Base-by-base conservation (phyloP, 2,797 vertebrate species). In the Prunella strophiata region DNA sequence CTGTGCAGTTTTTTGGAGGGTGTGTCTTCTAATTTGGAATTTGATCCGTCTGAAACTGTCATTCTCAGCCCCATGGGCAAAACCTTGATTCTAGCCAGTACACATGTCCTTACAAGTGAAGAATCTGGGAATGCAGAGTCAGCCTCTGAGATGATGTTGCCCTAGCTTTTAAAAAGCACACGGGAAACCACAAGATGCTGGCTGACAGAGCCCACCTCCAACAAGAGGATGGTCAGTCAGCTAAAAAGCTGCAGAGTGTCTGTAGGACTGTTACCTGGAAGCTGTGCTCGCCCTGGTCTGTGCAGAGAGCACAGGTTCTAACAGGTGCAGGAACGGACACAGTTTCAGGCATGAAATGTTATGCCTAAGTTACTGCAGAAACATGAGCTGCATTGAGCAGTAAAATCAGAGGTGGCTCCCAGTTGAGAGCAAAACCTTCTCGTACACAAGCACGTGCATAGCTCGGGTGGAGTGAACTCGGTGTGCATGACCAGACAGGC, bases 361-460 rank as follows among this genome's bases (percentile, higher is more conserved):
- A 30, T 6, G 12, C 34, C 22, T 15, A 25, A 52, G 6, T 25
- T 62, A 10, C 3, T 66, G 70, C 48, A 70, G 73, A 71, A 78
- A 67, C 0, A 1, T 6, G 36, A 88, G 48, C 13, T 0, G 4
- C 22, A 32, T 7, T 14, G 40, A 84, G 68, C 18, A 11, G 47
- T 6, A n/a, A 30, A 32, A 23, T 10, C n/a, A n/a, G n/a, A 7
- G 34, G 3, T 0, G 26, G 55, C 25, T 57, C 42, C 16, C 62
- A 10, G 11, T 7, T 1, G 23, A 32, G 38, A 52, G 23, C 29
- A 61, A 21, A 77, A 15, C 16, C 5, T 16, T 38, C 11, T 7
- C 11, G 14, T 13, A 6, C 1, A 0, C 6, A 4, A 17, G 18
- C 3, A 13, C 2, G 2, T 6, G 4, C 26, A 8, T 0, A 2